Conservation (phyloP, 2,888 invertebrate species). For the Drosophila acutilabella region DNA sequence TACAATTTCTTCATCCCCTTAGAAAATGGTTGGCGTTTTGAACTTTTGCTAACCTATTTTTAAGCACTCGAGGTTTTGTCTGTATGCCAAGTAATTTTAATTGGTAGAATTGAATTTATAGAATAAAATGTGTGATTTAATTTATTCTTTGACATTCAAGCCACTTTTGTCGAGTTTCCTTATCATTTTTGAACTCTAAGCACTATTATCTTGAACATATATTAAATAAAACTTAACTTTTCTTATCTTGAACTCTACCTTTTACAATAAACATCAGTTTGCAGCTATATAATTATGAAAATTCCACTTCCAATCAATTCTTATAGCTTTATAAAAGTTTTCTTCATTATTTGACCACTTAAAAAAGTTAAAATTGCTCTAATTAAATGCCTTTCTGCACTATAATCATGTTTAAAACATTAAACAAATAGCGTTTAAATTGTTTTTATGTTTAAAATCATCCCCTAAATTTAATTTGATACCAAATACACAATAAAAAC, state of each 20-base stretch:
- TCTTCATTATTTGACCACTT: neutral
- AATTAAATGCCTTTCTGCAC: slow-evolving; percentile 2
- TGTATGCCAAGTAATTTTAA: slow-evolving; percentile 6
- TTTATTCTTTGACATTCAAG: too few species aligned
- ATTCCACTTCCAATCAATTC: neutral
- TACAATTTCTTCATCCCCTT: neutral
- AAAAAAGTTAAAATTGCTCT: slow-evolving; percentile 5
- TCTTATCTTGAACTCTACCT: too few species aligned
- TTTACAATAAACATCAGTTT: too few species aligned
- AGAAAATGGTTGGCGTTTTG: too few species aligned
- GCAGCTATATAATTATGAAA: neutral
- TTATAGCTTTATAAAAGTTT: neutral
- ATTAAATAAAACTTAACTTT: too few species aligned
- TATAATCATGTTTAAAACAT: neutral
- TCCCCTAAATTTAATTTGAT: slow-evolving; percentile 10
- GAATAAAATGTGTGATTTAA: too few species aligned
- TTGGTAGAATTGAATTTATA: neutral
- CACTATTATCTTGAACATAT: too few species aligned
- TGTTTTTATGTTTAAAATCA: slow-evolving; percentile 1
- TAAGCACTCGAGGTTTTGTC: neutral
- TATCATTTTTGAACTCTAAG: too few species aligned
- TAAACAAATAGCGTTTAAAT: slow-evolving; percentile 8
- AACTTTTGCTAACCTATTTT: slow-evolving; percentile 21
- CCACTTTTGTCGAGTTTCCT: too few species aligned
- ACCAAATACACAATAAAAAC: slow-evolving; percentile 13